Evolutionary conservation across 2,797 vertebrate species (phyloP), one percentile per base, ranked within the genome.

Genomic region (Holocentrus rufus): DNA sequence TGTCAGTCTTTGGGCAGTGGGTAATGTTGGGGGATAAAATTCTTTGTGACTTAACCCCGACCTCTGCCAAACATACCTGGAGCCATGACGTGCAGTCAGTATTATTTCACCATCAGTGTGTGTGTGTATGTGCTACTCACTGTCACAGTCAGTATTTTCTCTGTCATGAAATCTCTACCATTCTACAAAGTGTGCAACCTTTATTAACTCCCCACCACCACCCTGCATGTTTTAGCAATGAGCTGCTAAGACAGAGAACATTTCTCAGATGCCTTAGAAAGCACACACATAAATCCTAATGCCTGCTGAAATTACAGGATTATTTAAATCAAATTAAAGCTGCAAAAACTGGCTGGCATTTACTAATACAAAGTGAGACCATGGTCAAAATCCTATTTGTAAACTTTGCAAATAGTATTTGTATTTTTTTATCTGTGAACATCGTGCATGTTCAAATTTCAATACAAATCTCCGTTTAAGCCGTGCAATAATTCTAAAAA

Each of bases 31-130:
- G 17, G 67, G 49, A 49, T 65, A 39, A 0, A n/a, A 79, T 62
- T 65, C 65, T 60, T 14, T 30, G 18, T 11, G 7, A 34, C 42
- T 52, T 7, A 52, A 10, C 50, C n/a, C 18, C 18, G 7, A 54
- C 31, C 11, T 57, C 36, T 56, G 76, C 72, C 63, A 85, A 63
- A 81, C 23, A 13, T 76, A 79, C 44, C 62, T 65, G 53, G 47
- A 68, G 20, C 20, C 13, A 22, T 27, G 20, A 44, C 47, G 2
- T 22, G 15, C 25, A 60, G 25, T 55, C 47, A 3, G 31, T 3
- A 10, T 18, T 50, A 65, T 27, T 50, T 69, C 34, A n/a, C 17
- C n/a, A 2, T n/a, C 27, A 49, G 5, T 23, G 13, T 13, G 50
- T 67, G 23, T 55, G 62, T 36, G 52, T 23, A 10, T 54, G 20